Percentiles rank a stretch among this genome's conserved stretches.
These are phyloP conservation scores for Melanocharis versteri DNA, from an alignment of 2,113 vertebrate species.

Conservation along the genomic window DNA sequence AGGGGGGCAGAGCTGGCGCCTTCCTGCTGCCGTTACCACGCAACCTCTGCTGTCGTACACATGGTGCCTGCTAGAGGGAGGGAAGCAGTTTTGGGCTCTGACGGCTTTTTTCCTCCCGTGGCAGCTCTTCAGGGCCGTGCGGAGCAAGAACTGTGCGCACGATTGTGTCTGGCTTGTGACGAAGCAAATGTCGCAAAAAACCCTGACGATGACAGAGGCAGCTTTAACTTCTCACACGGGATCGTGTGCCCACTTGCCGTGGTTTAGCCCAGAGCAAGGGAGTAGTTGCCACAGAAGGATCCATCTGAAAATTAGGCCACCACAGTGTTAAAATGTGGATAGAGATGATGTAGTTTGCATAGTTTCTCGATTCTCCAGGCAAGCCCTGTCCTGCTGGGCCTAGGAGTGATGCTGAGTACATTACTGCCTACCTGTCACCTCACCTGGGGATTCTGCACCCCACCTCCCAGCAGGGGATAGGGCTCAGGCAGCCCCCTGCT, in stretches of 20 bases:
- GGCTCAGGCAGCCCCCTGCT: not conserved
- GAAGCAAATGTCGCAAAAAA: not conserved
- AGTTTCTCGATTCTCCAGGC: not conserved
- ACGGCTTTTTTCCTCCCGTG: not conserved
- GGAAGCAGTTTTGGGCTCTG: not conserved
- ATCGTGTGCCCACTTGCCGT: not conserved
- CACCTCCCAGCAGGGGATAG: not conserved
- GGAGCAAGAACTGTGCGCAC: rapidly evolving
- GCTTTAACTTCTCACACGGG: not conserved
- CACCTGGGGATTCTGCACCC: not conserved
- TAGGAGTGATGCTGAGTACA: not conserved
- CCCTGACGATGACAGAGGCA: rapidly evolving
- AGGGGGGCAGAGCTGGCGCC: not conserved
- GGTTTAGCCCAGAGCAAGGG: not conserved
- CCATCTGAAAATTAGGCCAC: not conserved
- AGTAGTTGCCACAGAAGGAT: not conserved
- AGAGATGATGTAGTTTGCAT: not conserved
- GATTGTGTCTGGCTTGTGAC: rapidly evolving
- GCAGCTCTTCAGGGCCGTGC: not conserved
- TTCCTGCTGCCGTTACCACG: conserved; percentile 31
- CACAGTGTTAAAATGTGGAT: not conserved
- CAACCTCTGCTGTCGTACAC: conserved; percentile 39
- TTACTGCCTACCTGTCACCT: not conserved
- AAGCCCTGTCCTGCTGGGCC: not conserved
- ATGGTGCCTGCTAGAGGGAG: conserved; percentile 37